Evolutionary conservation across 2,888 invertebrate species (phyloP).

Genomic region (Luperina testacea): DNA sequence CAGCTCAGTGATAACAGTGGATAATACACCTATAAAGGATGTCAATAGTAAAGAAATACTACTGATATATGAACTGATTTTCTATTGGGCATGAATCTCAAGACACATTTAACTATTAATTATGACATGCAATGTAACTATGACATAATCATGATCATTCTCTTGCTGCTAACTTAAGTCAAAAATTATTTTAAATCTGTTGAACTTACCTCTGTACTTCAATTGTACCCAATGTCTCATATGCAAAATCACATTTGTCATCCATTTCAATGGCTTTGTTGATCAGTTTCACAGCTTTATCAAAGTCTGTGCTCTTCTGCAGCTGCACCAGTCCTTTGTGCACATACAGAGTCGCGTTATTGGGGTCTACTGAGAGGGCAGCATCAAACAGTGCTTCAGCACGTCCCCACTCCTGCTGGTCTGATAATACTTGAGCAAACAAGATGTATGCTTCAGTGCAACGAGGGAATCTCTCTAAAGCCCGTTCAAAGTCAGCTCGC

Average conservation of each 20-base stretch:
- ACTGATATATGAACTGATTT: slow-evolving; percentile 21
- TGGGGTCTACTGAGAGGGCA: slow-evolving; percentile 95
- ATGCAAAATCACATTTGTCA: slow-evolving; percentile 97
- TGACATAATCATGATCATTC: not conserved
- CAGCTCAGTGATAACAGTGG: slow-evolving; percentile 57
- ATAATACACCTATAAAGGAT: slow-evolving; percentile 46
- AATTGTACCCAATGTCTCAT: slow-evolving; percentile 98
- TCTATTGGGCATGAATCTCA: slow-evolving; percentile 37
- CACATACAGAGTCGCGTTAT: slow-evolving; percentile 96
- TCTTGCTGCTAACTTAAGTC: not conserved
- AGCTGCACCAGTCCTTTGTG: slow-evolving; percentile 95
- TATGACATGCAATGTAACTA: not conserved
- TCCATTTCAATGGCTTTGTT: slow-evolving; percentile 96
- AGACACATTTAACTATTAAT: slow-evolving; percentile 2
- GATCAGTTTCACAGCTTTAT: slow-evolving; percentile 94
- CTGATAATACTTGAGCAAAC: slow-evolving; percentile 97
- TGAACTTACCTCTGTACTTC: slow-evolving; percentile 95
- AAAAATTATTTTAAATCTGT: slow-evolving; percentile 9
- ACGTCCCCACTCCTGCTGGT: slow-evolving; percentile 95
- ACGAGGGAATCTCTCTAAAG: slow-evolving; percentile 94
- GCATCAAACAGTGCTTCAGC: slow-evolving; percentile 95
- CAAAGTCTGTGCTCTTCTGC: slow-evolving; percentile 96
- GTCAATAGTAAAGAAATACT: slow-evolving; percentile 30
- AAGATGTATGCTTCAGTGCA: slow-evolving; percentile 96
- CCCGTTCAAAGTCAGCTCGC: slow-evolving; percentile 93